These are phyloP conservation scores for Lutjanus campechanus DNA, from an alignment of 2,797 vertebrate species.

Conservation along the genomic window DNA sequence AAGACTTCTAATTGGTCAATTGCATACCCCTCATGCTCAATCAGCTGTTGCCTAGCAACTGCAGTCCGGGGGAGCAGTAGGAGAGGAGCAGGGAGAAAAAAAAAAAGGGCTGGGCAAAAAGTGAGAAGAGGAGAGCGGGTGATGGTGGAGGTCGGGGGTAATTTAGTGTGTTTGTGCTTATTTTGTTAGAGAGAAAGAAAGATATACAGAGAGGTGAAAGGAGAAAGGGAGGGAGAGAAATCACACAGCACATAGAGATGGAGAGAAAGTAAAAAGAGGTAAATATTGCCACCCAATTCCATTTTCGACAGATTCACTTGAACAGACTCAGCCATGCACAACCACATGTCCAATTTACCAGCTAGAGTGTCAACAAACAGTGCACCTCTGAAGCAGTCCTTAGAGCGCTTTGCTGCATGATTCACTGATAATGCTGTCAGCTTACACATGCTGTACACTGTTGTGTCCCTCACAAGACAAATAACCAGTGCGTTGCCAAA, in stretches of 20 bases:
- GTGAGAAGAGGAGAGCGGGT: slow-evolving; percentile 56
- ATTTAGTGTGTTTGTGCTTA: slow-evolving; percentile 56
- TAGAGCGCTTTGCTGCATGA: slow-evolving; percentile 50
- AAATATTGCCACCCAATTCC: slow-evolving; percentile 65
- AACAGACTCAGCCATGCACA: slow-evolving; percentile 71
- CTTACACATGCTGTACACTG: slow-evolving; percentile 49
- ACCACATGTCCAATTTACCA: slow-evolving; percentile 76
- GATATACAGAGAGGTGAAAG: not conserved
- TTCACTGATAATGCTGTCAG: slow-evolving; percentile 63
- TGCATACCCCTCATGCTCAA: slow-evolving; percentile 81
- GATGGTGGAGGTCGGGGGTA: slow-evolving; percentile 48
- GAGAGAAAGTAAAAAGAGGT: slow-evolving; percentile 55
- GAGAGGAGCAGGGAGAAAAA: slow-evolving; percentile 21
- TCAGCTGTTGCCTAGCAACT: slow-evolving; percentile 87
- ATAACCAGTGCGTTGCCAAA: slow-evolving; percentile 46
- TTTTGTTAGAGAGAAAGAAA: slow-evolving; percentile 35
- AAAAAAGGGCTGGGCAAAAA: slow-evolving; percentile 38
- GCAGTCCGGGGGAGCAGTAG: slow-evolving; percentile 56
- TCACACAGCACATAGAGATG: slow-evolving; percentile 30
- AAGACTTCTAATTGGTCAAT: slow-evolving; percentile 85
- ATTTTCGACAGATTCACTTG: slow-evolving; percentile 69
- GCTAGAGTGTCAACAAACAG: slow-evolving; percentile 74
- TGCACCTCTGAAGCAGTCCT: slow-evolving; percentile 61
- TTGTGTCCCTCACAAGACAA: slow-evolving; percentile 62
- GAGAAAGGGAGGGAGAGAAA: slow-evolving; percentile 18